These are phyloP conservation scores for Palythoa caribaeorum DNA, from an alignment of 92 coral and sea anemone species.

Conservation along the genomic window DNA sequence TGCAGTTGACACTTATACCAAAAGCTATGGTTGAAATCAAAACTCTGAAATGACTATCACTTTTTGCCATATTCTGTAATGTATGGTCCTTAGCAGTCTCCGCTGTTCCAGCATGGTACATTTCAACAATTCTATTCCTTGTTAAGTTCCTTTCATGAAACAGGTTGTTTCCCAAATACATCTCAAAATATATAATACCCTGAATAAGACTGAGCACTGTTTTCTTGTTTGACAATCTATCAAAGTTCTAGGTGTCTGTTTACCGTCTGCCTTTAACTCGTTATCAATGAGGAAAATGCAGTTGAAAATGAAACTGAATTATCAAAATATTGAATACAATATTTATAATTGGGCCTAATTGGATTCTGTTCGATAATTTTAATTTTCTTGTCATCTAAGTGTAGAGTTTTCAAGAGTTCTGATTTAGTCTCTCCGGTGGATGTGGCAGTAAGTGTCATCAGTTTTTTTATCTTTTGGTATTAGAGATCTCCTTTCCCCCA, in stretches of 20 bases:
- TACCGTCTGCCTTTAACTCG: slow-evolving; percentile 57
- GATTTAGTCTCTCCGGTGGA: slow-evolving; percentile 56
- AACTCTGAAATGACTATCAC: slow-evolving; percentile 38
- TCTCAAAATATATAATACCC: slow-evolving; percentile 50
- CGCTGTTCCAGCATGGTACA: slow-evolving; percentile 89
- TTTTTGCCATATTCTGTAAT: slow-evolving; percentile 14
- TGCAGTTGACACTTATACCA: slow-evolving; percentile 56
- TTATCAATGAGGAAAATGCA: slow-evolving; percentile 56
- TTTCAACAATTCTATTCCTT: slow-evolving; percentile 66
- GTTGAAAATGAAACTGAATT: slow-evolving; percentile 51
- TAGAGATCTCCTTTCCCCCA: slow-evolving; percentile 38
- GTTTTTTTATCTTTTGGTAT: slow-evolving; percentile 9
- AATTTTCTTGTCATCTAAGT: slow-evolving; percentile 48
- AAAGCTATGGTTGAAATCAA: slow-evolving; percentile 49
- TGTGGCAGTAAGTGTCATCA: not conserved
- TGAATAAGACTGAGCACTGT: slow-evolving; percentile 73
- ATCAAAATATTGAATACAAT: slow-evolving; percentile 64
- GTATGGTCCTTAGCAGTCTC: slow-evolving; percentile 52
- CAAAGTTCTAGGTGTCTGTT: slow-evolving; percentile 58
- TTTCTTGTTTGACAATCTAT: slow-evolving; percentile 85
- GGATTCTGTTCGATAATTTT: slow-evolving; percentile 20
- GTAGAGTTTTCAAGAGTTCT: slow-evolving; percentile 62
- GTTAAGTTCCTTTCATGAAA: slow-evolving; percentile 6
- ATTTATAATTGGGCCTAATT: slow-evolving; percentile 61
- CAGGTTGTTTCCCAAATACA: slow-evolving; percentile 61